Evolutionary conservation across 2,113 vertebrate genomes (phyloP), one percentile per base, ranked within the genome.

Genomic region (Manacus vitellinus): DNA sequence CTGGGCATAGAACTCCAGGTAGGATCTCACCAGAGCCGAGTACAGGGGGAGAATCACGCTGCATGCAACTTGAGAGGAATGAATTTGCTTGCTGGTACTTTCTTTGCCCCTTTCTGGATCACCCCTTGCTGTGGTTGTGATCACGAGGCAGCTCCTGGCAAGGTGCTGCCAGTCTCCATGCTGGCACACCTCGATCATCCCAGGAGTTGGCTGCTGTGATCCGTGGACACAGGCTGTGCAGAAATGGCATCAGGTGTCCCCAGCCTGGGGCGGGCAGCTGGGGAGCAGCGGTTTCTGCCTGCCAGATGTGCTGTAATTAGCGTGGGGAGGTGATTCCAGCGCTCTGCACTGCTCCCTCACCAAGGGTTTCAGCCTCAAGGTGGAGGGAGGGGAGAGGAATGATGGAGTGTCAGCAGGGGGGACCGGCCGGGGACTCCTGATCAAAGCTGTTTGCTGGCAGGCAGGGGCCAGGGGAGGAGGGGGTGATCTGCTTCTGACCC

Each of bases 261-360:
- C 44, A 20, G 54, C 16, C 47, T 19, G 63, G 58, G 11, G 65
- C 14, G 1, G 41, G 51, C 3, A 1, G 22, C 61, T 8, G 61
- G 46, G 31, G 14, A 41, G 24, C 67, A 10, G 73, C 1, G 7
- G 74, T 37, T 56, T 46, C 78, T 80, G 75, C 65, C 59, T 62
- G 84, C 92, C 94, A 96, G 88, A 91, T 95, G 88, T 88, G 78
- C 68, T 24, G 65, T 16, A 8, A 14, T 83, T 21, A 35, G 22
- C 14, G 54, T 23, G 47, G 68, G 74, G 88, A 84, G 94, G 61
- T 21, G 56, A 75, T 61, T 43, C 0, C 2, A 62, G 78, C 2
- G 55, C 31, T 85, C 92, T 7, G 5, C 19, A 1, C 8, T 55
- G 75, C 62, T 92, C 51, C 41, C 59, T 23, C 35, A 12, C 2